Evolutionary conservation across 2,797 vertebrate genomes (phyloP).

Genomic region (Onychomys leucogaster): DNA sequence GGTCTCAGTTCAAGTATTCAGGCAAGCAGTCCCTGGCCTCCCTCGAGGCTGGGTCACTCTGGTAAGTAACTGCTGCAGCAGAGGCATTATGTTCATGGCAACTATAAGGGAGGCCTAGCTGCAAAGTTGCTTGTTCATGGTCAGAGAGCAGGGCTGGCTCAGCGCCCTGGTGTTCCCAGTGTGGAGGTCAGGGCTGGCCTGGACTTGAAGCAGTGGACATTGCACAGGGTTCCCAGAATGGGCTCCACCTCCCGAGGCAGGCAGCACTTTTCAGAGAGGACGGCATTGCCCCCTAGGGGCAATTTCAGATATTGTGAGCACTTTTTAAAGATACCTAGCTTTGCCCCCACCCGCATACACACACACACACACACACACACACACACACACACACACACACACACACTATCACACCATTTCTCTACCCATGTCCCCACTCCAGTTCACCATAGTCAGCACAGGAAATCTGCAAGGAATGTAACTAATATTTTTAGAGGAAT

Average conservation of each 20-base stretch:
- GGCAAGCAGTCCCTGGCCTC: neutral
- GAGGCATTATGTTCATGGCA: neutral
- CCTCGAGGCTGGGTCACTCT: neutral
- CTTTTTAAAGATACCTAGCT: neutral
- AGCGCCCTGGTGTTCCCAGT: neutral
- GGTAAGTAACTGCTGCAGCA: neutral
- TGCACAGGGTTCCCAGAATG: neutral
- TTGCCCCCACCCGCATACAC: too few relatives aligned
- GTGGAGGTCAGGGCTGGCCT: neutral
- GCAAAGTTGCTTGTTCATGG: neutral
- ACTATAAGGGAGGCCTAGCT: neutral
- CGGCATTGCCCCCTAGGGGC: constrained; percentile 68
- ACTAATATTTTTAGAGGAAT: constrained; percentile 22
- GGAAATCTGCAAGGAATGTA: neutral
- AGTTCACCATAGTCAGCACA: neutral
- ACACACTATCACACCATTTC: neutral
- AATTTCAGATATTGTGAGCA: neutral
- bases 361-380: neutral
- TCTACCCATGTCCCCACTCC: neutral
- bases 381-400: neutral
- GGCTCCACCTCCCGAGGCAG: neutral
- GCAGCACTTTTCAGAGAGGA: constrained; percentile 6
- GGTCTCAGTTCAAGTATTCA: neutral
- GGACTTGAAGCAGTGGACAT: fast-evolving
- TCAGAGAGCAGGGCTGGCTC: neutral